Percentiles rank a stretch among this genome's conserved stretches.
Evolutionary conservation across 2,797 vertebrate genomes (phyloP).

Genomic region (Cryptoprocta ferox): DNA sequence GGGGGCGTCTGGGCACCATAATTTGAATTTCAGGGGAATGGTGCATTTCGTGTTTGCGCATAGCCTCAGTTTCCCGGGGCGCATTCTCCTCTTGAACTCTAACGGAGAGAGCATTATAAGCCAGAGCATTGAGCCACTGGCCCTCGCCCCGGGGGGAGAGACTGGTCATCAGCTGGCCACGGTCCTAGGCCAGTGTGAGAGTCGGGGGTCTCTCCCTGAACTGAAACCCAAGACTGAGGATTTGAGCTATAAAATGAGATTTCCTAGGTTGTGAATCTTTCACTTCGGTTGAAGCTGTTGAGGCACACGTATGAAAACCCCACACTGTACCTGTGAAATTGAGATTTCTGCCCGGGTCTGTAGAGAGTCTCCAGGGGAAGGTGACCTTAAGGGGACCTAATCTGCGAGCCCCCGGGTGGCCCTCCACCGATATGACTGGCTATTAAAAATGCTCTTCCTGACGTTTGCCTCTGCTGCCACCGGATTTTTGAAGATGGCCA

Average conservation of each 20-base stretch:
- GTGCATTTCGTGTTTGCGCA: neutral
- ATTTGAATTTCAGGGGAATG: constrained; percentile 44
- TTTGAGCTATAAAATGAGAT: neutral
- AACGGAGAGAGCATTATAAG: constrained; percentile 7
- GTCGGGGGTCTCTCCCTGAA: neutral
- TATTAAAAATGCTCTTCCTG: neutral
- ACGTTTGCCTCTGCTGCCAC: neutral
- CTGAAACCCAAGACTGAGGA: neutral
- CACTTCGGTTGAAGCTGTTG: neutral
- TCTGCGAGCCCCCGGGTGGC: neutral
- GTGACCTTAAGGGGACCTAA: neutral
- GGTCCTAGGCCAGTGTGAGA: neutral
- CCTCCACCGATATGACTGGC: neutral
- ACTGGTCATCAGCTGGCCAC: neutral
- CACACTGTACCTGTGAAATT: neutral
- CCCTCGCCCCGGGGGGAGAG: neutral
- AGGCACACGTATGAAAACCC: neutral
- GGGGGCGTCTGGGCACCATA: neutral
- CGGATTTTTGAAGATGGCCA: neutral
- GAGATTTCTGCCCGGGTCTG: neutral
- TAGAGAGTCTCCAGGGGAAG: neutral
- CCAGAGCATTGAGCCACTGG: neutral
- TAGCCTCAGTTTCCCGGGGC: constrained; percentile 34
- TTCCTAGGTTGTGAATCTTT: neutral
- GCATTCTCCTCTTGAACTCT: constrained; percentile 39